phyloP scores from a whole-genome alignment of 2,888 invertebrate genomes.

The Pemphredon lugubris region DNA sequence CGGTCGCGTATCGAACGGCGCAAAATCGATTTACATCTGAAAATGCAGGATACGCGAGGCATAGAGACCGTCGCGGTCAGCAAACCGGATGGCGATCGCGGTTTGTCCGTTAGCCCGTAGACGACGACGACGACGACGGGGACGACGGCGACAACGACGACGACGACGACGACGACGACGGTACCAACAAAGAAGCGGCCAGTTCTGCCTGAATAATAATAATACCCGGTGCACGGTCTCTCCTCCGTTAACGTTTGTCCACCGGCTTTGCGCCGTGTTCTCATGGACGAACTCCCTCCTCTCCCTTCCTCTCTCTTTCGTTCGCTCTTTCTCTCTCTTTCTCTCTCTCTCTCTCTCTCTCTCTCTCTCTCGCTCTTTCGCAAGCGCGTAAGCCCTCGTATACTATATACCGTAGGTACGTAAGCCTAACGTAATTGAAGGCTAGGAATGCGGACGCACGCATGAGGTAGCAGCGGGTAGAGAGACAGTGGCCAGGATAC shows the following conservation, averaged over 20 bases:
- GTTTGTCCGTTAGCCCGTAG: conserved; percentile 28
- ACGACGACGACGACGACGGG: no score
- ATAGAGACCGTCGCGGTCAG: conserved; percentile 19
- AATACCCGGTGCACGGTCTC: no score
- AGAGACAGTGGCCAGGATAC: conserved; percentile 54
- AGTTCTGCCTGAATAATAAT: conserved; percentile 66
- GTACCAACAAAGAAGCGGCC: conserved; percentile 50
- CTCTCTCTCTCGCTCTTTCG: no score
- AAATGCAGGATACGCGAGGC: neutral
- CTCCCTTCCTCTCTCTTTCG: no score
- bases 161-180: no score
- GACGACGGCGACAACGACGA: no score
- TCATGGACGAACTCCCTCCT: conserved; percentile 65
- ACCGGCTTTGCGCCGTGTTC: conserved; percentile 55
- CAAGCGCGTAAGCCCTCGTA: conserved; percentile 11
- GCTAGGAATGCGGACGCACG: conserved; percentile 75
- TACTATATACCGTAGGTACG: conserved; percentile 24
- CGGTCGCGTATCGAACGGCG: no score
- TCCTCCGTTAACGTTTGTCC: conserved; percentile 56
- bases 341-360: no score
- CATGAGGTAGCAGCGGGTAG: conserved; percentile 71
- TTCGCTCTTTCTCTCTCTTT: no score
- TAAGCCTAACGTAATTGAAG: conserved; percentile 67
- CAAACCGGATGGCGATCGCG: conserved; percentile 45
- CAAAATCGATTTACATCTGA: conserved; percentile 26